Percentiles rank a stretch among this genome's conserved stretches.
phyloP scores from a whole-genome alignment of 2,888 invertebrate genomes.

The Zeuzera pyrina region DNA sequence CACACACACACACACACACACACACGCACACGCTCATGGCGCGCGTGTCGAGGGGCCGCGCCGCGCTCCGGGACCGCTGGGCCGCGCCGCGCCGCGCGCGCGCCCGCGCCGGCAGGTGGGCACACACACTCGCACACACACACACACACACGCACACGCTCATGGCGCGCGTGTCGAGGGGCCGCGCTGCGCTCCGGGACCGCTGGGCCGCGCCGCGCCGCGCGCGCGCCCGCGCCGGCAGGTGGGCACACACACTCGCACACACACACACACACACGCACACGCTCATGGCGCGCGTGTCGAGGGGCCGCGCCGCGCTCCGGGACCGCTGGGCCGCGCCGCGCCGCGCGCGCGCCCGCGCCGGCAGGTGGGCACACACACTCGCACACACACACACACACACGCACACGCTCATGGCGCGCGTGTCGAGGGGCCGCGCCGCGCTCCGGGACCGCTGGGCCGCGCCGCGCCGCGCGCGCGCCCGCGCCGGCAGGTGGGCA shows the following conservation, averaged over 20 bases:
- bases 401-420: conserved; percentile 92
- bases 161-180: conserved; percentile 89
- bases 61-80: conserved; percentile 92
- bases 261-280: too few relatives aligned
- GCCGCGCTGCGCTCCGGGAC: conserved; percentile 86
- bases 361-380: conserved; percentile 13
- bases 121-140: too few relatives aligned
- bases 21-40: conserved; percentile 94
- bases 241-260: conserved; percentile 13
- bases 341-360: conserved; percentile 12
- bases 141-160: conserved; percentile 93
- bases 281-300: conserved; percentile 92
- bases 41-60: conserved; percentile 86
- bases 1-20: too few relatives aligned
- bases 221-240: conserved; percentile 13
- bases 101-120: conserved; percentile 14
- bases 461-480: conserved; percentile 16
- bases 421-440: conserved; percentile 87
- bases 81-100: conserved; percentile 19
- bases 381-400: too few relatives aligned
- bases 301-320: conserved; percentile 83
- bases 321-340: conserved; percentile 85
- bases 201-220: conserved; percentile 76
- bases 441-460: conserved; percentile 90
- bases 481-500: conserved; percentile 14